Base-by-base conservation (phyloP, 2,888 invertebrate genomes). In the Caenorhabditis angaria region DNA sequence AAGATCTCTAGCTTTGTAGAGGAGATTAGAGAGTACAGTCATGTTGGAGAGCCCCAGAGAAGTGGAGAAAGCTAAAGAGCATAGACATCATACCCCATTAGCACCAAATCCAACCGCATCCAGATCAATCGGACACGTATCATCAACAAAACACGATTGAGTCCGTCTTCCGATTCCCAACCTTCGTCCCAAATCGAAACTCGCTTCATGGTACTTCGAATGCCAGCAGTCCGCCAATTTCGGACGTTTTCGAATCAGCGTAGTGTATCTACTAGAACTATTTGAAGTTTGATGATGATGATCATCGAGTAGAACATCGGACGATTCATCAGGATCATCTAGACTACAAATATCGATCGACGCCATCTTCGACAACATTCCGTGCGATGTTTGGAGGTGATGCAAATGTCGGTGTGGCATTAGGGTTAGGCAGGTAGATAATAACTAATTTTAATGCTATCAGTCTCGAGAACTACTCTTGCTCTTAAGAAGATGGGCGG, bases 201-300 rank as follows among this genome's bases (percentile, higher is more conserved):
- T 74, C 18, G 74, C 74, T 22, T 69, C 74, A 27, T 74, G 70
- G 60, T 74, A 74, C 22, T 66, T 51, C 18, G 50, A 56, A 47
- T 74, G 74, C 74, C 74, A 74, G 18, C 65, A 51, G 28, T 74
- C 74, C 0, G 74, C 72, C n/a, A 73, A 22, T 22, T 73, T 73
- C n/a, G 72, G 72, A 2, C 65, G 58, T 24, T 72, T 72, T 8
- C 67, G 61, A 20, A 72, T 72, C 24, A 72, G 28, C 2, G 72
- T 72, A 10, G 70, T 64, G 22, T 67, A 64, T 14, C 58, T 61
- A 18, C 61, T 65, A 22, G 62, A n/a, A 6, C 10, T 41, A 3
- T 12, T 41, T 18, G 41, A 41, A 12, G 57, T 63, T 2, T 51
- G 56, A 28, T 72, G 60, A 18, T 66, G 51, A 22, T 63, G 61